Evolutionary conservation across 2,113 vertebrate species (phyloP), one percentile per base, ranked within the genome.

Genomic region (Oryzias curvinotus): DNA sequence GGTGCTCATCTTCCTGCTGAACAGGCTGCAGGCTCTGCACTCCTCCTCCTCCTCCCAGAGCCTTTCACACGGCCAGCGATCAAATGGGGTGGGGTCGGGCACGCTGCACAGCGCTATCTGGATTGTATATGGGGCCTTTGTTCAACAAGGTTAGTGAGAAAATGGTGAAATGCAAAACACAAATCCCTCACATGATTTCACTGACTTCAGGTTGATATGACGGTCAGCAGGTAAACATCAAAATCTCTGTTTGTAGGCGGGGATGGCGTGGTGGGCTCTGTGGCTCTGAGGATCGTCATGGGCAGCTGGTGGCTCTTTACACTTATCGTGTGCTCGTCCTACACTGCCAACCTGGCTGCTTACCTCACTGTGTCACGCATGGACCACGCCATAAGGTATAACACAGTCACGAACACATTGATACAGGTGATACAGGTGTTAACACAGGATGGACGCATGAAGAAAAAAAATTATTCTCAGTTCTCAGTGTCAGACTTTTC

Each of bases 231-330:
- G 60, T 30, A 60, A n/a, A 18, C 48, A 54, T 43, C 47, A 17
- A 17, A 45, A 17, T 7, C 44, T 45, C 14, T 54, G 50, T 55
- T 62, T 67, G 15, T 44, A 98, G 96, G 97, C 19, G 93, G 94
- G 0, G 96, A 96, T 16, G 94, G 94, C 0, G 86, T 90, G 1
- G 90, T 92, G 30, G 93, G 95, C 63, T 98, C 97, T 0, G 85
- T 98, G 88, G 96, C 97, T 0, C 92, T 98, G 91, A 90, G 96
- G 70, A 99, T 99, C 8, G 97, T 99, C 4, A 99, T 98, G 97
- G 97, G 96, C 17, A 98, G 96, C 83, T 99, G 96, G 97, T 99
- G 97, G 97, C 94, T 99, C 70, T 99, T 99, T 89, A 97, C 97
- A 0, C 92, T 99, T 58, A 96, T 99, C 5, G 97, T 99, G 43